phyloP scores from a whole-genome alignment of 2,888 invertebrate species.

The Cheilosia soror region DNA sequence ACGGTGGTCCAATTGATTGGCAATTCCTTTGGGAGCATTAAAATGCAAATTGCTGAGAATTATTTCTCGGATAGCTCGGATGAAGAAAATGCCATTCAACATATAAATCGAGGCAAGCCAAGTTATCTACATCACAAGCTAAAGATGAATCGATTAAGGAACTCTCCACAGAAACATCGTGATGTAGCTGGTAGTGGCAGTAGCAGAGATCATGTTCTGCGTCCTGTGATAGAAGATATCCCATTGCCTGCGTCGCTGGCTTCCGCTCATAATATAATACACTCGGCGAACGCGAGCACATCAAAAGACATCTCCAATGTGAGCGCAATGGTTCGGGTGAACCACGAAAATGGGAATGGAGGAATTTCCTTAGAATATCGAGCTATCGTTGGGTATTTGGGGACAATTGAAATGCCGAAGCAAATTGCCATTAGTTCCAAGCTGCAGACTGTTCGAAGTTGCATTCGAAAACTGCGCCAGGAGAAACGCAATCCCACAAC shows the following conservation, averaged over 20 bases:
- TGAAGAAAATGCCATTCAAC: constrained; percentile 87
- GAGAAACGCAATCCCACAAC: constrained; percentile 94
- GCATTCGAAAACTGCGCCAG: constrained; percentile 94
- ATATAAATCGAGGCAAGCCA: constrained; percentile 80
- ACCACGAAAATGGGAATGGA: constrained; percentile 73
- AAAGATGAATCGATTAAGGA: constrained; percentile 85
- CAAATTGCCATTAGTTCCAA: constrained; percentile 90
- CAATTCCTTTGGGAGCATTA: constrained; percentile 91
- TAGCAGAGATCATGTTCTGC: constrained; percentile 75
- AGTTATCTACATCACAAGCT: constrained; percentile 85
- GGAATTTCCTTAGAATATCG: constrained; percentile 88
- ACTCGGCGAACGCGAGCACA: constrained; percentile 78
- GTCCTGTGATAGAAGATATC: constrained; percentile 81
- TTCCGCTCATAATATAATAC: constrained; percentile 78
- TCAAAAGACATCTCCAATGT: constrained; percentile 83
- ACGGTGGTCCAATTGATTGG: constrained; percentile 96
- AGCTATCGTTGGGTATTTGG: constrained; percentile 96
- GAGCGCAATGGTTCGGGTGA: constrained; percentile 83
- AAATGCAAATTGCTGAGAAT: constrained; percentile 94
- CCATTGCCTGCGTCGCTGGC: constrained; percentile 76
- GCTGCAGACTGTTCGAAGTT: constrained; percentile 91
- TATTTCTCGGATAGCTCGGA: constrained; percentile 94
- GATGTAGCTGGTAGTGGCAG: constrained; percentile 54
- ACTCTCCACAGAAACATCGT: constrained; percentile 85
- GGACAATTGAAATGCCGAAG: constrained; percentile 97